Conservation (phyloP, 2,797 vertebrate genomes). For the Anniella stebbinsi region DNA sequence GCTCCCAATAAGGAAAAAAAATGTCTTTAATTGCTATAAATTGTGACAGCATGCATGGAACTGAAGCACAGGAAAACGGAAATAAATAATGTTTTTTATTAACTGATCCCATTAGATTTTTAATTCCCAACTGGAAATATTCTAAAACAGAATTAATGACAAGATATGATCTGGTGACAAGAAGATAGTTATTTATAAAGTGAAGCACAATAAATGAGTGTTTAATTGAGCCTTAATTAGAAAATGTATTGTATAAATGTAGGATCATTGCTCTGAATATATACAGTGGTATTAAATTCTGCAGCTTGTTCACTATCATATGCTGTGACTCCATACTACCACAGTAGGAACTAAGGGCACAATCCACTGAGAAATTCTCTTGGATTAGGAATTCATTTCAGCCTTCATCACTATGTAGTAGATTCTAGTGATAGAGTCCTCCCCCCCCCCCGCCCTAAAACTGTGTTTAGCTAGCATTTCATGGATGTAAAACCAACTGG, state of each 20-base stretch:
- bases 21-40: background rate
- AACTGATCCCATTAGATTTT: slow-evolving; percentile 13
- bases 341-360: background rate
- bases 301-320: background rate
- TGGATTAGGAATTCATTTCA: background rate
- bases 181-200: slow-evolving; percentile 36
- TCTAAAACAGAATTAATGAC: slow-evolving; percentile 41
- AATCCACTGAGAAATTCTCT: background rate
- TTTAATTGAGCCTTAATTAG: slow-evolving; percentile 58
- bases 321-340: background rate
- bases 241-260: slow-evolving; percentile 32
- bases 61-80: background rate
- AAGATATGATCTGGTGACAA: slow-evolving; percentile 48
- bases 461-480: background rate
- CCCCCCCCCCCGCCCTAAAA: background rate
- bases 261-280: slow-evolving; percentile 32
- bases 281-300: slow-evolving; percentile 12
- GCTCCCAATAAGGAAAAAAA: background rate
- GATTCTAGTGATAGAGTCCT: background rate
- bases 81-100: background rate
- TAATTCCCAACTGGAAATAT: slow-evolving; percentile 19
- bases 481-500: slow-evolving; percentile 61
- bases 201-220: slow-evolving; percentile 21
- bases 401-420: background rate
- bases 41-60: background rate